Percentiles rank a stretch among this genome's conserved stretches.
These are phyloP conservation scores for Drosophila pseudoananassae DNA, from an alignment of 1,140 invertebrate genomes.

Conservation along the genomic window DNA sequence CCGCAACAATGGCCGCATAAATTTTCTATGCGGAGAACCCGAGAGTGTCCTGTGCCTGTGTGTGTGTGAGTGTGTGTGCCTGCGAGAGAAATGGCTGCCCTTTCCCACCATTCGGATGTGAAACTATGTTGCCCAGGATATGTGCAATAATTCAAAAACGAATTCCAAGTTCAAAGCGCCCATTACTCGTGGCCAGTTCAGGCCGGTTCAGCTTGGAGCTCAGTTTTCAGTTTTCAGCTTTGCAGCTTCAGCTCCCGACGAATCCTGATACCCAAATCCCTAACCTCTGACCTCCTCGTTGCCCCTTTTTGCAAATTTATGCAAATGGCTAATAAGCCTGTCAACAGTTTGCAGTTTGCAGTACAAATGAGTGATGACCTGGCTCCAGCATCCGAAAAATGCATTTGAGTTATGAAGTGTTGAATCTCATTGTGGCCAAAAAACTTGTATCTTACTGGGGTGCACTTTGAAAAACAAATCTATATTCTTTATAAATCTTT, in stretches of 20 bases:
- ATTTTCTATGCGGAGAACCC: conserved; percentile 68
- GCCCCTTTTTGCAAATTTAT: conserved; percentile 62
- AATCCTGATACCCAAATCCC: conserved; percentile 6
- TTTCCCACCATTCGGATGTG: conserved; percentile 72
- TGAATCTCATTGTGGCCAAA: conserved; percentile 48
- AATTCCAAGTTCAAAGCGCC: conserved; percentile 84
- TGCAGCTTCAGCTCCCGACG: conserved; percentile 22
- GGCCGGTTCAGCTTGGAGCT: conserved; percentile 15
- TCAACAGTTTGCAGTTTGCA: conserved; percentile 78
- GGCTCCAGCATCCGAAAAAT: conserved; percentile 45
- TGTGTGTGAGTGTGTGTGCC: conserved; percentile 20
- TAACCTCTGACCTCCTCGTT: background rate
- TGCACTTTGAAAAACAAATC: conserved; percentile 17
- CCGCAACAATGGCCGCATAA: conserved; percentile 81
- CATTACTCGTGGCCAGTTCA: conserved; percentile 71
- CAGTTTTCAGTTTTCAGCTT: conserved; percentile 17
- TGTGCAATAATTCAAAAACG: conserved; percentile 81
- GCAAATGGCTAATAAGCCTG: conserved; percentile 83
- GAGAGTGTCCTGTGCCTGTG: conserved; percentile 1
- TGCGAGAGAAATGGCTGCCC: conserved; percentile 61
- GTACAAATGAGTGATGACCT: conserved; percentile 66
- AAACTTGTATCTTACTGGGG: conserved; percentile 24
- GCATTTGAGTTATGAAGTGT: conserved; percentile 75
- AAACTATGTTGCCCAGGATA: conserved; percentile 82
- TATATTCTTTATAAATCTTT: no score